Evolutionary conservation across 1,140 invertebrate species (phyloP).

Genomic region (Stegodyphus mimosarum): DNA sequence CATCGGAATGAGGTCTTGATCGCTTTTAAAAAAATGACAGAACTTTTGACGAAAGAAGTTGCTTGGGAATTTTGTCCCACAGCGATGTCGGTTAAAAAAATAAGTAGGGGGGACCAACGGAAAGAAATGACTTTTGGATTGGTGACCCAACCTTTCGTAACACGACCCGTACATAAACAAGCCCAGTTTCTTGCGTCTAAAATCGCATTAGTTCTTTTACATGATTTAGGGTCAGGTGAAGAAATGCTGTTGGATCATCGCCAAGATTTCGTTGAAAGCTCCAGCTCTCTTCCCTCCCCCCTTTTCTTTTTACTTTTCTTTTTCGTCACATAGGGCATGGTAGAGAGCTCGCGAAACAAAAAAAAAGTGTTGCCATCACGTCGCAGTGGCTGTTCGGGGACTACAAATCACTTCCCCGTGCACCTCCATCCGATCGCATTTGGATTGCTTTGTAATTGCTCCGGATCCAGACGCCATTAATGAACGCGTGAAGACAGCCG

Average conservation of each 20-base stretch:
- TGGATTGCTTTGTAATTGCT: too few species aligned
- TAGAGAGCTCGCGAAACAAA: background rate
- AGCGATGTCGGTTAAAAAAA: background rate
- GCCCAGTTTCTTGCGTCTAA: conserved; percentile 45
- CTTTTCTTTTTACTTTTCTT: background rate
- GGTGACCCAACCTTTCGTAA: conserved; percentile 37
- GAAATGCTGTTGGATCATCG: conserved; percentile 31
- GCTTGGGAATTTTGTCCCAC: background rate
- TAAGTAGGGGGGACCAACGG: background rate
- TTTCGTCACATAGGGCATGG: background rate
- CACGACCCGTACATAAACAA: conserved; percentile 52
- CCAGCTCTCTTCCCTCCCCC: background rate
- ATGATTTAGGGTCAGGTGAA: conserved; percentile 58
- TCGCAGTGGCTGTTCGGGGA: background rate
- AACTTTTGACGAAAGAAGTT: too few species aligned
- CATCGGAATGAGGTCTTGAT: too few species aligned
- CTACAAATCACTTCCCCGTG: background rate
- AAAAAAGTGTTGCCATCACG: background rate
- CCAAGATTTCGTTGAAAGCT: conserved; percentile 22
- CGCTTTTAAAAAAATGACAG: too few species aligned
- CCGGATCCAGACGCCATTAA: too few species aligned
- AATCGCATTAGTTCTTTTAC: conserved; percentile 52
- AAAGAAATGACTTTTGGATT: conserved; percentile 45
- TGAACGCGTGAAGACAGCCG: too few species aligned
- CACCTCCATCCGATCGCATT: background rate